These are phyloP conservation scores for Rhinogobio ventralis DNA, from an alignment of 2,797 vertebrate species.

Conservation along the genomic window DNA sequence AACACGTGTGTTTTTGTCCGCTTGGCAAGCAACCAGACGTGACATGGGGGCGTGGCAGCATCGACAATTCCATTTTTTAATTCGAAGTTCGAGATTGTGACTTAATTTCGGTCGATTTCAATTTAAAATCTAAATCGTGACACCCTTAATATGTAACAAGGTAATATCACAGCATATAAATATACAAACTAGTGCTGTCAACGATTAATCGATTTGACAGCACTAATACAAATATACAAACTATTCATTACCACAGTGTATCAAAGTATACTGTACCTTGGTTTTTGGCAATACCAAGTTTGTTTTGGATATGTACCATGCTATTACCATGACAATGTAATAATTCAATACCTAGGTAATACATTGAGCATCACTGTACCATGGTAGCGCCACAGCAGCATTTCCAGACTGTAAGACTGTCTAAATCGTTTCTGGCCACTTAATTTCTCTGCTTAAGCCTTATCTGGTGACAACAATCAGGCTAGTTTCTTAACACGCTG, in stretches of 20 bases:
- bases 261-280: not conserved
- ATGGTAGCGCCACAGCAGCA: not conserved
- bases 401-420: not conserved
- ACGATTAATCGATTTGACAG: no score
- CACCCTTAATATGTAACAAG: no score
- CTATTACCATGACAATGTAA: not conserved
- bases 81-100: no score
- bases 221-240: not conserved
- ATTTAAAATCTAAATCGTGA: no score
- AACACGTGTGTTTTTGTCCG: no score
- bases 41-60: no score
- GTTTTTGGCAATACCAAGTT: not conserved
- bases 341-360: not conserved
- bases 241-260: not conserved
- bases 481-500: constrained; percentile 40
- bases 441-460: constrained; percentile 43
- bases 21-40: no score
- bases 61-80: no score
- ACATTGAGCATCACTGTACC: not conserved
- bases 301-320: not conserved
- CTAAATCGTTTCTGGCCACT: constrained; percentile 31
- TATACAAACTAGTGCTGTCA: not conserved
- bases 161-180: not conserved
- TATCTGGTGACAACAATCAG: constrained; percentile 30
- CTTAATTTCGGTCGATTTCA: no score